Base-by-base conservation (phyloP, 2,113 vertebrate genomes). In the Microcebus ravelobensis region DNA sequence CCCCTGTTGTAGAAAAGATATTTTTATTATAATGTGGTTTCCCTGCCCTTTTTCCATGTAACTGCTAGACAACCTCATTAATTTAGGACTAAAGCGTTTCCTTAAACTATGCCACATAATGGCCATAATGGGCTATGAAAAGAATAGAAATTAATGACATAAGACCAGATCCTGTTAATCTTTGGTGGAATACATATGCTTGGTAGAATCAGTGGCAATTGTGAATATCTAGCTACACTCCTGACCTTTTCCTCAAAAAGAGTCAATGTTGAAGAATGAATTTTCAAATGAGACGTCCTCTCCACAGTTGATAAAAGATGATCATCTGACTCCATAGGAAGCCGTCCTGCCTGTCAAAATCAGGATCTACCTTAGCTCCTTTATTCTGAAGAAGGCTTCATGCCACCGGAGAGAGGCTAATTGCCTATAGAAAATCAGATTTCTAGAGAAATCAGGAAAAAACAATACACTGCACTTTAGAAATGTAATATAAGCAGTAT, bases 71-170 rank as follows among this genome's bases (percentile, higher is more conserved):
- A 92, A 93, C 29, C 42, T 95, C 61, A 74, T 83, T 90, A 74
- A 93, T 79, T 83, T 89, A 84, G 50, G 94, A 76, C 67, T 80
- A 71, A 95, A 63, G 9, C 59, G 52, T 92, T 96, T 93, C 77
- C 48, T 94, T 84, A 52, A 77, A 94, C n/a, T 70, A 6, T 83
- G 13, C 27, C 87, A 52, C 29, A 31, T 29, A 70, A 39, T 13
- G 3, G 14, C 25, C 57, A 31, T 92, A 82, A 90, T 71, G 52
- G 15, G 23, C 67, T 74, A 3, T 48, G 68, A 39, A 92, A 86
- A 92, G 36, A 90, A 90, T 12, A 39, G 39, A 70, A 88, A 80
- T 79, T 71, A 84, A 57, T 63, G 93, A 31, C 36, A 27, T 59
- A 63, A 94, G 61, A 88, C 48, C 63, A 81, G n/a, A 67, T 61